Conservation (phyloP, 2,888 invertebrate species). For the Falcaria lacertinaria region DNA sequence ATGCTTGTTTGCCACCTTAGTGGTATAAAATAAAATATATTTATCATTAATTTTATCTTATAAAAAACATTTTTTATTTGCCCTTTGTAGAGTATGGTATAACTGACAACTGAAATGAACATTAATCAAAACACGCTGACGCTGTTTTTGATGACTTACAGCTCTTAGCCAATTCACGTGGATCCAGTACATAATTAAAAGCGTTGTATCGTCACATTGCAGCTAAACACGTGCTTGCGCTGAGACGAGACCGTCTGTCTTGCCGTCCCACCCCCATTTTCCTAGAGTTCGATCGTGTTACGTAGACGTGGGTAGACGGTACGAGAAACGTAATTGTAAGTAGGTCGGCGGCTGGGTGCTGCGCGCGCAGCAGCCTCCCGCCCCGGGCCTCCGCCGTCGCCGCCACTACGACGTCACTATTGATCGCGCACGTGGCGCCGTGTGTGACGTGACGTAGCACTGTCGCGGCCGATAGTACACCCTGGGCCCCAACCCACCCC, state of each 20-base stretch:
- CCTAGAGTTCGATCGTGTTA: slow-evolving; percentile 62
- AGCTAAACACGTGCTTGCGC: slow-evolving; percentile 36
- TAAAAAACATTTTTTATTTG: no score
- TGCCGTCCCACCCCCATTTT: slow-evolving; percentile 31
- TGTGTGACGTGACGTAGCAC: slow-evolving; percentile 76
- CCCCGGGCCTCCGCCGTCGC: slow-evolving; percentile 10
- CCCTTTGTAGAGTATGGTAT: no score
- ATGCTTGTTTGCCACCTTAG: no score
- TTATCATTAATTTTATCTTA: no score
- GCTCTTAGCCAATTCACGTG: neutral
- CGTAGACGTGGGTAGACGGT: slow-evolving; percentile 72
- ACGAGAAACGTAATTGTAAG: slow-evolving; percentile 75
- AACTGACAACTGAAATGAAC: no score
- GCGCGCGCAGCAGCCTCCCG: slow-evolving; percentile 58
- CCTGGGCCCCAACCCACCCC: slow-evolving; percentile 36
- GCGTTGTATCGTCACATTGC: slow-evolving; percentile 23
- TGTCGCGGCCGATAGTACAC: slow-evolving; percentile 59
- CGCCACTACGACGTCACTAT: slow-evolving; percentile 70
- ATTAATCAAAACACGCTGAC: no score
- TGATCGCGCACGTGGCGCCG: slow-evolving; percentile 77
- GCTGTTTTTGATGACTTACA: no score
- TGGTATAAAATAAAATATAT: no score
- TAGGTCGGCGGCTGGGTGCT: slow-evolving; percentile 58
- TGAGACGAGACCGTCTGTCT: slow-evolving; percentile 15
- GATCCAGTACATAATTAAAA: neutral